phyloP scores from a whole-genome alignment of 2,113 vertebrate species.

The Lanius collurio region DNA sequence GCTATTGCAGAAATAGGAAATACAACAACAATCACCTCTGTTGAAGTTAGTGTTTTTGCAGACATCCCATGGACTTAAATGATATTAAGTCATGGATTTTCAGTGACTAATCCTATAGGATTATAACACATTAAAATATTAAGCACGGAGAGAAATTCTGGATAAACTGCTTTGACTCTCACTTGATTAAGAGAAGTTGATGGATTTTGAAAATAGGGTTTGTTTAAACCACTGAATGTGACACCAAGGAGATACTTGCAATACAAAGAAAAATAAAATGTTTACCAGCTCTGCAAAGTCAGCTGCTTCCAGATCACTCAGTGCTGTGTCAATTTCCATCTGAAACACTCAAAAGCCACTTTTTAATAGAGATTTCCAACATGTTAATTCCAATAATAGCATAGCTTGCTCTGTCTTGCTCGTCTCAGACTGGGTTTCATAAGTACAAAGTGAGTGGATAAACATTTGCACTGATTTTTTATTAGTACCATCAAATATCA shows the following conservation, averaged over 20 bases:
- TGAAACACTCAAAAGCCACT: conserved; percentile 41
- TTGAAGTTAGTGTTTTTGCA: not conserved
- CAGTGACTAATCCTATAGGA: not conserved
- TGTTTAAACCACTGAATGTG: not conserved
- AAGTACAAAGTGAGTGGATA: not conserved
- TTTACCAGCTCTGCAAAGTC: conserved; percentile 97
- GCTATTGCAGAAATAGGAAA: not conserved
- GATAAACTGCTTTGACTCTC: not conserved
- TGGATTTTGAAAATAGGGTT: not conserved
- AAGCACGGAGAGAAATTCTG: not conserved
- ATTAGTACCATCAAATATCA: not conserved
- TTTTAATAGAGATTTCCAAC: not conserved
- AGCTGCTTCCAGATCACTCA: conserved; percentile 93
- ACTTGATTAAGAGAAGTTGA: not conserved
- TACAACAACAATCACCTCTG: not conserved
- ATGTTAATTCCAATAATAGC: not conserved
- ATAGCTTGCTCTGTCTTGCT: fast-evolving
- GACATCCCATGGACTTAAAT: not conserved
- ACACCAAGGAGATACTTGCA: not conserved
- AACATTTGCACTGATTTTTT: not conserved
- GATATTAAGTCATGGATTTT: not conserved
- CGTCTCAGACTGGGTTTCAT: not conserved
- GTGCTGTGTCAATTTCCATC: conserved; percentile 88
- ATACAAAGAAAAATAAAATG: not conserved
- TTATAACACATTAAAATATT: not conserved